These are phyloP conservation scores for Drosophila tanythrix DNA, from an alignment of 2,888 invertebrate genomes.

Conservation along the genomic window DNA sequence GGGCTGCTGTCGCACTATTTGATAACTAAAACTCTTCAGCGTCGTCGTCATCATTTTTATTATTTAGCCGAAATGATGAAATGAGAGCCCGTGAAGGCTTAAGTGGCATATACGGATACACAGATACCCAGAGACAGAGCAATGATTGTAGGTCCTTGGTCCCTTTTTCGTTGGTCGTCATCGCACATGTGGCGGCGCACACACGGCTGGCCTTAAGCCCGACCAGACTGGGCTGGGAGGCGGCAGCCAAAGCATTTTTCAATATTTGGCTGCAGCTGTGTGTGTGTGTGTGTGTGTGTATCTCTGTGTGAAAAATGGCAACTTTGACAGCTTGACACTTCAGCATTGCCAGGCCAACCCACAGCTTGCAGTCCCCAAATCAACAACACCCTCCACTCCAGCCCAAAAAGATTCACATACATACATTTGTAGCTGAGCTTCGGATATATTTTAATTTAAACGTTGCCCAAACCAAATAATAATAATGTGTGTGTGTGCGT, in stretches of 20 bases:
- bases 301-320: constrained; percentile 74
- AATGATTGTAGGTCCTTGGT: constrained; percentile 15
- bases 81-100: constrained; percentile 71
- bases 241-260: constrained; percentile 69
- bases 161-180: constrained; percentile 25
- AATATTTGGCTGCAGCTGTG: constrained; percentile 68
- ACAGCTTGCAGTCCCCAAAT: constrained; percentile 18
- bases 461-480: constrained; percentile 37
- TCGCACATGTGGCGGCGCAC: constrained; percentile 58
- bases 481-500: constrained; percentile 21
- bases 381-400: constrained; percentile 3
- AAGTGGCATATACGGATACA: constrained; percentile 43
- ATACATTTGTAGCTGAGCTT: constrained; percentile 44
- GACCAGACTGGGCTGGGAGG: constrained; percentile 23
- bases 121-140: constrained; percentile 7
- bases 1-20: constrained; percentile 64
- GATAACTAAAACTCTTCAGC: constrained; percentile 77
- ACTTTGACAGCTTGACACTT: constrained; percentile 80
- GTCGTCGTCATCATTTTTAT: constrained; percentile 74
- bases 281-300: constrained; percentile 16
- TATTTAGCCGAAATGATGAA: constrained; percentile 73
- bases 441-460: constrained; percentile 71
- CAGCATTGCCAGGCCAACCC: constrained; percentile 44
- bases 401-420: constrained; percentile 37
- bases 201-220: constrained; percentile 43